phyloP scores from a whole-genome alignment of 2,888 invertebrate genomes.

The Patella depressa region DNA sequence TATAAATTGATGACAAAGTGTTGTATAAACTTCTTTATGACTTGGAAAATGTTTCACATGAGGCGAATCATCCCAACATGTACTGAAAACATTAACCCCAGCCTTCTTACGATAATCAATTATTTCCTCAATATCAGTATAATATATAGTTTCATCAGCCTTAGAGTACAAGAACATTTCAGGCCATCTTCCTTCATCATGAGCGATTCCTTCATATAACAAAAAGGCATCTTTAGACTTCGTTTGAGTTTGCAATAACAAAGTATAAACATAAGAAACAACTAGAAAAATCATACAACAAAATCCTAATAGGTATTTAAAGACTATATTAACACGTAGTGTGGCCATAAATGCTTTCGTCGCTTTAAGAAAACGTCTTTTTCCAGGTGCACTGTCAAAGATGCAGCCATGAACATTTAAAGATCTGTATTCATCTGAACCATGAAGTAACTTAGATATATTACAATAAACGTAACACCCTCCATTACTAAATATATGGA shows the following conservation, averaged over 20 bases:
- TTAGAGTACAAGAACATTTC: slow-evolving; percentile 83
- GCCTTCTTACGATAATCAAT: slow-evolving; percentile 74
- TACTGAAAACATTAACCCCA: slow-evolving; percentile 77
- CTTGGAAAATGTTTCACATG: slow-evolving; percentile 82
- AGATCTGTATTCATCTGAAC: slow-evolving; percentile 31
- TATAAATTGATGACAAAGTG: slow-evolving; percentile 56
- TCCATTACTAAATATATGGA: slow-evolving; percentile 85
- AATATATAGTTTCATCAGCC: slow-evolving; percentile 79
- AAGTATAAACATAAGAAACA: slow-evolving; percentile 33
- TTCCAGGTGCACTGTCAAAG: slow-evolving; percentile 82
- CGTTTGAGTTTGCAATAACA: slow-evolving; percentile 26
- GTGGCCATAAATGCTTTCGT: slow-evolving; percentile 50
- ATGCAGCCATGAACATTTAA: slow-evolving; percentile 67
- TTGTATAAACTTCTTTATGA: slow-evolving; percentile 73
- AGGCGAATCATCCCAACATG: slow-evolving; percentile 81
- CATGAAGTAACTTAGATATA: slow-evolving; percentile 75
- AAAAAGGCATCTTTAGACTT: slow-evolving; percentile 38
- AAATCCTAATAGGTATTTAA: slow-evolving; percentile 70
- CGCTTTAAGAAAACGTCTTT: slow-evolving; percentile 44
- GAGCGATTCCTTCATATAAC: slow-evolving; percentile 63
- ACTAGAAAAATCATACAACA: slow-evolving; percentile 64
- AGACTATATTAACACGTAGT: slow-evolving; percentile 42
- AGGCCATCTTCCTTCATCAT: slow-evolving; percentile 78
- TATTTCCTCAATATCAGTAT: slow-evolving; percentile 80
- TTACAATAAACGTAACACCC: slow-evolving; percentile 81